Conservation (phyloP, 2,113 vertebrate genomes). For the Oreocharis arfaki region DNA sequence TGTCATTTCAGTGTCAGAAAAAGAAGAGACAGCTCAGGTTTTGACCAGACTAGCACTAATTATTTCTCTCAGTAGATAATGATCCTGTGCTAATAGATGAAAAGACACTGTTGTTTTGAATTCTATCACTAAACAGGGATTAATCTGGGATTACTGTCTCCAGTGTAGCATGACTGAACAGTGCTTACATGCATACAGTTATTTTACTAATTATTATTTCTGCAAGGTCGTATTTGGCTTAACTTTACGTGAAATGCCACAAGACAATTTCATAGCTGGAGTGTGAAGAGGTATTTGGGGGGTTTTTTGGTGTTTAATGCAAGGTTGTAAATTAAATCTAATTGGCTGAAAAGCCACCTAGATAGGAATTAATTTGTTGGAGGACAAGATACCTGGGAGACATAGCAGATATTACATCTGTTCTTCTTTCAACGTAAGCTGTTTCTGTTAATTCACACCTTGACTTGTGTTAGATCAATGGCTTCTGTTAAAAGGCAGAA, state of each 20-base stretch:
- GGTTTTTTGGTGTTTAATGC: neutral
- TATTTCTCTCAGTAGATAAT: neutral
- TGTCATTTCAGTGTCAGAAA: neutral
- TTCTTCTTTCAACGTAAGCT: neutral
- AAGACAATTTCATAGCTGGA: neutral
- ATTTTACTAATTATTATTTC: neutral
- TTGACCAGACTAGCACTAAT: neutral
- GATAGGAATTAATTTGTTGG: neutral
- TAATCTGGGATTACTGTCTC: neutral
- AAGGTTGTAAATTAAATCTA: neutral
- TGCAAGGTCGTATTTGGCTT: neutral
- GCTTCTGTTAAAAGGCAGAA: neutral
- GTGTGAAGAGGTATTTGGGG: neutral
- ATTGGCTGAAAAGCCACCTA: neutral
- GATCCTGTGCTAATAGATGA: neutral
- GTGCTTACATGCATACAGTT: neutral
- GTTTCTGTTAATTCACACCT: neutral
- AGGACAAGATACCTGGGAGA: neutral
- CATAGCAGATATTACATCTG: neutral
- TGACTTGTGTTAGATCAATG: neutral
- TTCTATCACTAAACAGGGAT: neutral
- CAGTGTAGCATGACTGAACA: neutral
- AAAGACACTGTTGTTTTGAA: neutral
- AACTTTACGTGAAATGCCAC: neutral
- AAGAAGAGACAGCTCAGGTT: neutral